A percentile compares a stretch with the other conserved stretches of the same genome.
phyloP scores from a whole-genome alignment of 2,113 vertebrate species.

The Leptobrachium leishanense region DNA sequence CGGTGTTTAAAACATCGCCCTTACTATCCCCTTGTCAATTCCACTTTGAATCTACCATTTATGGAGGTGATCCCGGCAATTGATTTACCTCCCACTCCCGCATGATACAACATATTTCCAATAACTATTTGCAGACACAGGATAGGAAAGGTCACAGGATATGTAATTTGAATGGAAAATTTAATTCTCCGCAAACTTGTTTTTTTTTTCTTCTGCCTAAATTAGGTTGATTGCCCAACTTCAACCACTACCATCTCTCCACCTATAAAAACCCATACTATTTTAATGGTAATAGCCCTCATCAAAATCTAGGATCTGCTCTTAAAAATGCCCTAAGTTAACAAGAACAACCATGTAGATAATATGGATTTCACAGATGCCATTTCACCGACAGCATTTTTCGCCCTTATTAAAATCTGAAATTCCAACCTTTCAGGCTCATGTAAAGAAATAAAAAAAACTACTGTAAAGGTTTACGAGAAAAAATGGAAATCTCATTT shows the following conservation, averaged over 20 bases:
- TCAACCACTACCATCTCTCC: background rate
- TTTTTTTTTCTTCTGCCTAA: conserved; percentile 30
- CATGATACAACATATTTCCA: conserved; percentile 32
- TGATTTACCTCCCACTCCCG: conserved; percentile 25
- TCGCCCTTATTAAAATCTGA: conserved; percentile 60
- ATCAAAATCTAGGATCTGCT: conserved; percentile 20
- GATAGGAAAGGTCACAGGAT: conserved; percentile 34
- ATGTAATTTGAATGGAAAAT: conserved; percentile 23
- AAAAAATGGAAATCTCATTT: conserved; percentile 64
- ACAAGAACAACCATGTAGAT: conserved; percentile 5
- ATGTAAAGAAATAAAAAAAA: conserved; percentile 65
- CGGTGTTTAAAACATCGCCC: conserved; percentile 54
- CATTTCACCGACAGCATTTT: conserved; percentile 46
- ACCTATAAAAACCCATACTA: conserved; percentile 21
- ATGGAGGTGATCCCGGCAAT: conserved; percentile 14
- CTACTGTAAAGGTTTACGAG: conserved; percentile 65
- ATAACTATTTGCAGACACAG: conserved; percentile 45
- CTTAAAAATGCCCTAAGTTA: conserved; percentile 11
- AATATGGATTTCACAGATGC: conserved; percentile 22
- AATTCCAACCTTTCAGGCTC: conserved; percentile 61
- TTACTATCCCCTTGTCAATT: conserved; percentile 38
- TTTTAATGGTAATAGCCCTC: conserved; percentile 37
- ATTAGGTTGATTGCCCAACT: conserved; percentile 6
- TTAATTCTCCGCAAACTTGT: conserved; percentile 23
- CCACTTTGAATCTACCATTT: conserved; percentile 29